phyloP scores from a whole-genome alignment of 2,888 invertebrate genomes.

The Leptopterna dolabrata region DNA sequence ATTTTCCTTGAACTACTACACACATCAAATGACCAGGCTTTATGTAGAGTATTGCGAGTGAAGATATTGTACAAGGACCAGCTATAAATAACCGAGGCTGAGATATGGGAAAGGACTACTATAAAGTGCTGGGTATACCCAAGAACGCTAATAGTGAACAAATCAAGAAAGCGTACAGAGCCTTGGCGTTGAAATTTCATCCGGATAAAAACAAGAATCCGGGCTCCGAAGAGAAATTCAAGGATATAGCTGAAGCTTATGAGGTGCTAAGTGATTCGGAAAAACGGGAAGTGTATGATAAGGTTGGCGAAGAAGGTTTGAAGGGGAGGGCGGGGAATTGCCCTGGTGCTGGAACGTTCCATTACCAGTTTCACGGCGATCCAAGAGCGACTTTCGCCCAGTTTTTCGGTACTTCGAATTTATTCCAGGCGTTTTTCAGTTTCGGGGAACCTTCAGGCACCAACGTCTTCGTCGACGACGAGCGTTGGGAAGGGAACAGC shows the following conservation, averaged over 20 bases:
- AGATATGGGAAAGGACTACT: conserved; percentile 59
- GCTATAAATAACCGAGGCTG: neutral
- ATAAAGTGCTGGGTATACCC: conserved; percentile 58
- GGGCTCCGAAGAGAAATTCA: conserved; percentile 60
- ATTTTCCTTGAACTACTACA: no score
- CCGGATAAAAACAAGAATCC: conserved; percentile 60
- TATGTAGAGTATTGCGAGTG: neutral
- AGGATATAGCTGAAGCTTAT: conserved; percentile 61
- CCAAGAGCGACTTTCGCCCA: conserved; percentile 96
- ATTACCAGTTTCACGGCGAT: conserved; percentile 93
- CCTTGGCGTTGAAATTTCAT: conserved; percentile 59
- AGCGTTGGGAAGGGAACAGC: conserved; percentile 78
- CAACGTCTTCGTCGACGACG: conserved; percentile 69
- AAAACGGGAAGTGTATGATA: conserved; percentile 58
- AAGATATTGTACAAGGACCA: neutral
- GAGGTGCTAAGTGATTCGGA: conserved; percentile 59
- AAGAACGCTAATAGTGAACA: conserved; percentile 58
- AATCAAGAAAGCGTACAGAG: conserved; percentile 59
- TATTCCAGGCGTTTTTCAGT: conserved; percentile 85
- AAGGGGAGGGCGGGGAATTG: neutral
- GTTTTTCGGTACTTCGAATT: conserved; percentile 95
- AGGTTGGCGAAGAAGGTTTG: conserved; percentile 56
- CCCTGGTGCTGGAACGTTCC: neutral
- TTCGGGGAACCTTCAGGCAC: conserved; percentile 43
- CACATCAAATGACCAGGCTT: neutral